Base-by-base conservation (phyloP, 2,888 invertebrate species). In the Morinoia aosen region DNA sequence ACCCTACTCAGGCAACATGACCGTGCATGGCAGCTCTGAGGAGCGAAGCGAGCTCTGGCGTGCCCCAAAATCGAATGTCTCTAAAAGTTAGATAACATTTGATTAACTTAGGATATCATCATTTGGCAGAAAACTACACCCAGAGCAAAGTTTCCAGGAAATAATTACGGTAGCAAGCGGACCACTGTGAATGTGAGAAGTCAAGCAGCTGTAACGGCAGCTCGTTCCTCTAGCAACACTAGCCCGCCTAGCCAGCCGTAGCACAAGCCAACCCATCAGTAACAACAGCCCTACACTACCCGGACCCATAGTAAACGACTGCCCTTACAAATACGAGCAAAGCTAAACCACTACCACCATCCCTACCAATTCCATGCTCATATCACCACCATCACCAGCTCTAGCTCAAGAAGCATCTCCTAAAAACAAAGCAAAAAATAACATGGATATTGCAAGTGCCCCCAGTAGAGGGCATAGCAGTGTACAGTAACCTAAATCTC, bases 81-180 rank as follows among this genome's bases (percentile, higher is more conserved):
- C 76, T 76, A 76, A 33, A 76, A 76, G 90, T 48, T 90, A 25
- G 90, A 48, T 90, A 90, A 90, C 90, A 90, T 90, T 90, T 40
- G 90, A 40, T 40, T 90, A 40, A 90, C 90, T 90, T 90, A 90
- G 14, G 90, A 48, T 90, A 90, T 90, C 90, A 90, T 90, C 90
- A 90, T 90, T 90, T 90, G 90, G 90, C 90, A 90, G 90, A 90
- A 48, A 48, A 90, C 40, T 48, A 48, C 48, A 40, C 90, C 48
- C 90, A 90, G 48, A 48, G 90, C 11, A 88, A 88, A 33, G 25
- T n/a, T 39, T 88, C 11, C 88, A 39, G 88, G 88, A 48, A 90
- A 48, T 3, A 48, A 8, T 16, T 90, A 48, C 90, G 90, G 90
- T 39, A 48, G 90, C 48, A 39, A 90, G 7, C 39, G 40, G 40